Percentiles rank a stretch among this genome's conserved stretches.
Conservation (phyloP, 2,797 vertebrate genomes). For the Danio tinwini region DNA sequence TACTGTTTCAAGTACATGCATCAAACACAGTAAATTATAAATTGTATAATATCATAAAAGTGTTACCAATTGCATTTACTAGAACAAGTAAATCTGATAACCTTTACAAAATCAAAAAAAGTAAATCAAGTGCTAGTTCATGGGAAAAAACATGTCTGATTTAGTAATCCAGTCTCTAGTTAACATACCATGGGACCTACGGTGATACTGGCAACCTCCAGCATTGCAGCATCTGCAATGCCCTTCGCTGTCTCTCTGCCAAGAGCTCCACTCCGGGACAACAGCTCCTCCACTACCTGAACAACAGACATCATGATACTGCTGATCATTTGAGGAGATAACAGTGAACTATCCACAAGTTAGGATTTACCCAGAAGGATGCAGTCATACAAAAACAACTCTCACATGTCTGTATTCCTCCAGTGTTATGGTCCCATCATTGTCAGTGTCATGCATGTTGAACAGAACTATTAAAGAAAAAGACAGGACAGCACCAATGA, state of each 20-base stretch:
- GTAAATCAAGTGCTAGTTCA: not conserved
- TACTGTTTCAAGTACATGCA: too few relatives aligned
- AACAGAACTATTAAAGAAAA: slow-evolving; percentile 84
- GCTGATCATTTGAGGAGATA: not conserved
- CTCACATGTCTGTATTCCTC: slow-evolving; percentile 95
- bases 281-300: slow-evolving; percentile 93
- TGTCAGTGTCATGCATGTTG: slow-evolving; percentile 97
- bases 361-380: not conserved
- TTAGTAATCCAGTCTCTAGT: not conserved
- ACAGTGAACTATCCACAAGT: not conserved
- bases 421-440: slow-evolving; percentile 92
- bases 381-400: not conserved
- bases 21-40: not conserved
- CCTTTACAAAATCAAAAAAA: not conserved
- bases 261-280: slow-evolving; percentile 87
- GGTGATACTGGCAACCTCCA: slow-evolving; percentile 93
- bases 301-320: slow-evolving; percentile 26
- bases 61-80: not conserved
- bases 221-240: slow-evolving; percentile 96
- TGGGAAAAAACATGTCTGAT: not conserved
- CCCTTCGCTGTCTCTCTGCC: slow-evolving; percentile 86
- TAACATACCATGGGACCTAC: slow-evolving; percentile 88
- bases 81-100: not conserved
- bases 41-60: too few relatives aligned
- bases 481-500: not conserved